These are phyloP conservation scores for Anguilla megastoma DNA, from an alignment of 2,797 vertebrate species.

Conservation along the genomic window DNA sequence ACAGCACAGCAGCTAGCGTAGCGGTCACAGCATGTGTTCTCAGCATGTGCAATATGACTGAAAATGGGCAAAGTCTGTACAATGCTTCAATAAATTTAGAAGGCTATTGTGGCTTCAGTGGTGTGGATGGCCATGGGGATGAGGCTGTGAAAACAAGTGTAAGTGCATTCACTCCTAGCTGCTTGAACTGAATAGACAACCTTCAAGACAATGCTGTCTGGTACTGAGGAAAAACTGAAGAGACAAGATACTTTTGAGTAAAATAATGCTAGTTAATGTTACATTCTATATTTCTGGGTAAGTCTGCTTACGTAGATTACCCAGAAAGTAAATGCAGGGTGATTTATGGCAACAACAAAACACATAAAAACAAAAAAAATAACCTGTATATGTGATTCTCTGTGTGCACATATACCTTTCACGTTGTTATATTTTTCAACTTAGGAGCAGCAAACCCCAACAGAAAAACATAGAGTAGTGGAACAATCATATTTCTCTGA, in stretches of 20 bases:
- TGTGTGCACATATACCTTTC: not conserved
- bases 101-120: not conserved
- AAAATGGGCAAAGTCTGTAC: not conserved
- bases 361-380: not conserved
- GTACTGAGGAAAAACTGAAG: not conserved
- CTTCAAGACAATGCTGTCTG: not conserved
- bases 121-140: not conserved
- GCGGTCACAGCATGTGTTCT: not conserved
- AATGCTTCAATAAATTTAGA: constrained; percentile 1
- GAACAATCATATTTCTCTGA: not conserved
- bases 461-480: not conserved
- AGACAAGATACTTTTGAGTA: not conserved
- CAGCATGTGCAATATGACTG: not conserved
- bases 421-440: not conserved
- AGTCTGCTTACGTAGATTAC: not conserved
- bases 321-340: too few relatives aligned
- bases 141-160: not conserved
- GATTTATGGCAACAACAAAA: not conserved
- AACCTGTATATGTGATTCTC: not conserved
- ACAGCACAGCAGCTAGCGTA: not conserved
- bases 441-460: not conserved
- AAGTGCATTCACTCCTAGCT: not conserved
- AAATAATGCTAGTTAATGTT: not conserved
- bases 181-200: not conserved
- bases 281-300: not conserved